Conservation (phyloP, 2,888 invertebrate species). For the Drosophila paranaensis region DNA sequence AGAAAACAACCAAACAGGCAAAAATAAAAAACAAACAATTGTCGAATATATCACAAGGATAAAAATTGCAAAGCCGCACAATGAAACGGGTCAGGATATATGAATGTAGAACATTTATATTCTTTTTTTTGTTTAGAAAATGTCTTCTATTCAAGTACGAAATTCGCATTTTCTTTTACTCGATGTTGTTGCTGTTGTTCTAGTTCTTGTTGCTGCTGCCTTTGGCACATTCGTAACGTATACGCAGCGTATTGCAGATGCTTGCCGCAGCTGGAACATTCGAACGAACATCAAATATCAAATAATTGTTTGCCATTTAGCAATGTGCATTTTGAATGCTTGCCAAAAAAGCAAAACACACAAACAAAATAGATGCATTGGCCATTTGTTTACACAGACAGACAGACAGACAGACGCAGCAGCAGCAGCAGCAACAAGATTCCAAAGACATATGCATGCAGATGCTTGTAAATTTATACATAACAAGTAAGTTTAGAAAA, state of each 20-base stretch:
- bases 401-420: not conserved
- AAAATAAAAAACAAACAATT: constrained; percentile 6
- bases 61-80: constrained; percentile 37
- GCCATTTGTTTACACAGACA: constrained; percentile 45
- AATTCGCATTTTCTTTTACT: constrained; percentile 13
- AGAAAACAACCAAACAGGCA: not conserved
- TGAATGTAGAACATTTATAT: constrained; percentile 7
- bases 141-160: constrained; percentile 7
- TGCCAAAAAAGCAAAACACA: constrained; percentile 52
- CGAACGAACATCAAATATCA: constrained; percentile 54
- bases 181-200: not conserved
- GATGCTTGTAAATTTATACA: constrained; percentile 1
- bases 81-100: constrained; percentile 20
- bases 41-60: constrained; percentile 10
- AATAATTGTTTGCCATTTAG: constrained; percentile 68
- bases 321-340: constrained; percentile 58
- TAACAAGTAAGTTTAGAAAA: not conserved
- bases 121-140: constrained; percentile 8
- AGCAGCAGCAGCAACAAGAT: constrained; percentile 4
- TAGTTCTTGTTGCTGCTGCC: constrained; percentile 11
- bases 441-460: constrained; percentile 27
- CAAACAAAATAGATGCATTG: constrained; percentile 23
- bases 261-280: constrained; percentile 24
- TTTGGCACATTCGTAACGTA: constrained; percentile 46
- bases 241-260: constrained; percentile 50